Base-by-base conservation (phyloP, 2,888 invertebrate species). In the Melinaea marsaeus region DNA sequence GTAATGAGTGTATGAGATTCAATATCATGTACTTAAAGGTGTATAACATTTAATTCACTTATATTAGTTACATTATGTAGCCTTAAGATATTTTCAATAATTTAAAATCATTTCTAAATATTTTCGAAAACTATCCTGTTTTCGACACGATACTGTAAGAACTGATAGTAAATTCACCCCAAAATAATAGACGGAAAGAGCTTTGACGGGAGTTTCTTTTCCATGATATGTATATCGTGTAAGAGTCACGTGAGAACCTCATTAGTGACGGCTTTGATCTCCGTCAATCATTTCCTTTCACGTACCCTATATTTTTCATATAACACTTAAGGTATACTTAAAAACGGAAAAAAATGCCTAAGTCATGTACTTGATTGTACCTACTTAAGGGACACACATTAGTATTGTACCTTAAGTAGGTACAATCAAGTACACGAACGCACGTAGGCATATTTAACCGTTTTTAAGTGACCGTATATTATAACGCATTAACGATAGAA, bases 211-310 rank as follows among this genome's bases (percentile, higher is more conserved):
- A 63, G 66, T 66, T 62, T 70, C n/a, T 67, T 65, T 69, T 55
- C 64, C 63, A 67, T 58, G 67, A 71, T 68, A 69, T 69, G 67
- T 57, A 67, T 64, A 63, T 60, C 61, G 60, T 56, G 58, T 58
- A 32, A 57, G 58, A 69, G 70, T 69, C 71, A 72, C 70, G 71
- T 66, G 66, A 70, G 69, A 57, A 57, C 55, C 71, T 71, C 71
- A 68, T 72, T 71, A 69, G 65, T 57, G 54, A 59, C 47, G 57
- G 54, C 65, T 63, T 63, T 62, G 65, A 65, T 67, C 62, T 63
- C 47, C 55, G 32, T 22, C 56, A 62, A 61, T 61, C 61, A 58
- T 58, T 55, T 60, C 60, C 55, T 61, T 61, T 61, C 56, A 61
- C 61, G 32, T 51, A 22, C 22, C 22, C 22, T 22, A 51, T 32